phyloP scores from a whole-genome alignment of 2,797 vertebrate species.

The Xenops minutus region DNA sequence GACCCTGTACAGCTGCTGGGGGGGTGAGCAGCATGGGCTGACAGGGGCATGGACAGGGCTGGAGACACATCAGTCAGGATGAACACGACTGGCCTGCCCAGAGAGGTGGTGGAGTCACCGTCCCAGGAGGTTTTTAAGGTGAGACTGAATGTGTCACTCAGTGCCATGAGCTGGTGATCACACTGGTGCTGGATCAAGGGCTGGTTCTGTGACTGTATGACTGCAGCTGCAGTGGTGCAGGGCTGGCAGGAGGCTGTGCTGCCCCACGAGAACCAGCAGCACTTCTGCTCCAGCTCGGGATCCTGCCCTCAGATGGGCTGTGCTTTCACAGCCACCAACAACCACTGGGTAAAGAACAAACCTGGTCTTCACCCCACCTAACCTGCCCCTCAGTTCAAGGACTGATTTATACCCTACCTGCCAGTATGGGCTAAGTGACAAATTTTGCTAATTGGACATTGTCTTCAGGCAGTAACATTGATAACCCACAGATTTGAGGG shows the following conservation, averaged over 20 bases:
- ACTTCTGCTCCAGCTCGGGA: neutral
- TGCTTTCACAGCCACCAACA: neutral
- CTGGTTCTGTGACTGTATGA: no score
- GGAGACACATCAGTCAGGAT: neutral
- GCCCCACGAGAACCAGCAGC: neutral
- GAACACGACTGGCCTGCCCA: no score
- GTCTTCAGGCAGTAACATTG: neutral
- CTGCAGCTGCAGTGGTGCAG: neutral
- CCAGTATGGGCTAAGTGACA: neutral
- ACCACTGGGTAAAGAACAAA: neutral
- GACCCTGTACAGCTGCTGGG: no score
- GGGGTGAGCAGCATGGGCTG: fast-evolving
- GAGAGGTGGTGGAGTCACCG: no score
- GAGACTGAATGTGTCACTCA: no score
- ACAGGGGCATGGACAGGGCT: fast-evolving
- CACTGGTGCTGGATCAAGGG: no score
- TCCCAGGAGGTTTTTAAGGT: no score
- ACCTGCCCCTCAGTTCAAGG: neutral
- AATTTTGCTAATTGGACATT: neutral
- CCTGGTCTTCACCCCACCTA: neutral
- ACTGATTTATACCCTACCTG: neutral
- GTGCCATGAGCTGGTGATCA: no score
- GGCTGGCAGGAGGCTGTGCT: neutral
- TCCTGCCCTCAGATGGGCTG: neutral
- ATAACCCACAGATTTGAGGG: neutral